Base-by-base conservation (phyloP, 2,888 invertebrate genomes). In the Dioctria rufipes region DNA sequence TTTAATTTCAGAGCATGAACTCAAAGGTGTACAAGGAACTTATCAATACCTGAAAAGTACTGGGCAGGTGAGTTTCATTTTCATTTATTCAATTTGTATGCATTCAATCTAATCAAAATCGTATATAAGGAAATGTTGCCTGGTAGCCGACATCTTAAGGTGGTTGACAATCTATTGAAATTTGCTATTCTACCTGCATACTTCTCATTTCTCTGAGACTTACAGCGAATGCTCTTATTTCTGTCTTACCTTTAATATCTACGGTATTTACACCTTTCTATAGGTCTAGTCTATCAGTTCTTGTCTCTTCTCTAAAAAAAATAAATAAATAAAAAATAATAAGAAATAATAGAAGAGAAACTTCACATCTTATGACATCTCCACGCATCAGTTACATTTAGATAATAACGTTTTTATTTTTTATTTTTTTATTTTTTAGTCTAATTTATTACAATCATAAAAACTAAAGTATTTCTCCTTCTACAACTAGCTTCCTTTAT, bases 21-120 rank as follows among this genome's bases (percentile, higher is more conserved):
- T 84, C 40, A 89, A 89, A 67, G 87, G 87, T 8, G 85, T 89
- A 49, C 89, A 89, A 75, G 88, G 88, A 83, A 89, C 89, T 60
- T 89, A 88, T 83, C 90, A 92, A 86, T 90, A 91, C 82, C 87
- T 92, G 46, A 91, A 91, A 85, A 92, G 91, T 85, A 91, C 92
- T n/a, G 92, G 92, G 77, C 92, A 92, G 90, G 92, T 92, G 88
- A 90, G 89, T 86, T 82, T 75, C 40, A 80, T 49, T 60, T 83
- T 81, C 5, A 63, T 37, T 63, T 63, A 8, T 60, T 75, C 42
- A 60, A 60, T 13, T 2, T n/a, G 8, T 61, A 63, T 39, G 63
- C 49, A 49, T 78, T 13, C 37, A 78, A 37, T 65, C 25, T 65
- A 25, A 80, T 58, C 13, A 66, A 81, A 82, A 83, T 80, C 83